Evolutionary conservation across 2,888 invertebrate genomes (phyloP).

Genomic region (Furcula furcula): DNA sequence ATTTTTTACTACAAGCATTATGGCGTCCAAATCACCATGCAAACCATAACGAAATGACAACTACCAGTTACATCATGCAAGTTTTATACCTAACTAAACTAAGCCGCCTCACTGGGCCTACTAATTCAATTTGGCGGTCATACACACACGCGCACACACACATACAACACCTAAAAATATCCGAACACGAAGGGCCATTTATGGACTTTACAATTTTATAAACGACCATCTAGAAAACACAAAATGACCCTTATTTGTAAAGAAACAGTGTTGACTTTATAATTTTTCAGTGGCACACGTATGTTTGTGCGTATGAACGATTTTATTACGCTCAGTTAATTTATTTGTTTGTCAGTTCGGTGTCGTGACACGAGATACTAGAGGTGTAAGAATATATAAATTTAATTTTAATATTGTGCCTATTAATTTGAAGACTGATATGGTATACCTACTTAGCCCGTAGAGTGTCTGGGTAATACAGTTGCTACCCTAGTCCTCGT

Average conservation of each 20-base stretch:
- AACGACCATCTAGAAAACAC: conserved; percentile 6
- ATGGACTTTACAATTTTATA: conserved; percentile 32
- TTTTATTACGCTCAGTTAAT: conserved; percentile 49
- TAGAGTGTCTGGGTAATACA: no score
- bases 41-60: background rate
- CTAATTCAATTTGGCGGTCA: conserved; percentile 37
- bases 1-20: no score
- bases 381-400: background rate
- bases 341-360: conserved; percentile 51
- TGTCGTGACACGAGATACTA: conserved; percentile 30
- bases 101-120: conserved; percentile 9
- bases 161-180: conserved; percentile 39
- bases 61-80: background rate
- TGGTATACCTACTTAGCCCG: no score
- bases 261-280: background rate
- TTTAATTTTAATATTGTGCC: background rate
- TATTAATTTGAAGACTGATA: background rate
- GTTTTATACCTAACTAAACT: background rate
- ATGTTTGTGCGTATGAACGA: conserved; percentile 39
- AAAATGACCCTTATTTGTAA: conserved; percentile 5
- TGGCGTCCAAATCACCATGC: no score
- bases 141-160: conserved; percentile 12
- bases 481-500: no score
- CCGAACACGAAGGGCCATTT: conserved; percentile 48
- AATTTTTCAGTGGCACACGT: background rate